These are phyloP conservation scores for Hestina assimilis DNA, from an alignment of 1,140 invertebrate species.

Conservation along the genomic window DNA sequence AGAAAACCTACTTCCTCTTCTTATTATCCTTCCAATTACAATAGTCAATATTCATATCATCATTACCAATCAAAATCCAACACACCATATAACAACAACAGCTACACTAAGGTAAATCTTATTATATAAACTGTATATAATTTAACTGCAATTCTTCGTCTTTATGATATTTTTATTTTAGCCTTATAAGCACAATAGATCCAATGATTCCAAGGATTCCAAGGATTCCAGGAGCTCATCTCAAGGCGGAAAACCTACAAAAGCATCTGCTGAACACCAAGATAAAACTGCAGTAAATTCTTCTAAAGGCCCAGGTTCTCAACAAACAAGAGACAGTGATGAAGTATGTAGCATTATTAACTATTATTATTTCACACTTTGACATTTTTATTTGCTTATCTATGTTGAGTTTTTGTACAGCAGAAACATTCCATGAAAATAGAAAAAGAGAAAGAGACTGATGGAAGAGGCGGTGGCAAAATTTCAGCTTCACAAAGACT, in stretches of 20 bases:
- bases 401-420: conserved; percentile 31
- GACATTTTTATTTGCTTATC: not conserved
- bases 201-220: conserved; percentile 51
- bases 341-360: conserved; percentile 20
- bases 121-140: not conserved
- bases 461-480: conserved; percentile 44
- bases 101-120: conserved; percentile 44
- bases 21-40: conserved; percentile 49
- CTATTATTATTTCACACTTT: not conserved
- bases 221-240: conserved; percentile 46
- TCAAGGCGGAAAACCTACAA: conserved; percentile 24
- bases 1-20: conserved; percentile 51
- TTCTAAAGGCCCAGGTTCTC: conserved; percentile 18
- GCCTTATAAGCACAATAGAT: conserved; percentile 55
- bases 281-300: conserved; percentile 23
- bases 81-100: conserved; percentile 50
- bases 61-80: conserved; percentile 58
- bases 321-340: conserved; percentile 20
- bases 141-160: too few species aligned
- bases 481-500: conserved; percentile 67
- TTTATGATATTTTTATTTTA: conserved; percentile 41
- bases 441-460: conserved; percentile 55
- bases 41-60: conserved; percentile 61
- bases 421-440: conserved; percentile 54
- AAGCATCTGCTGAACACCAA: conserved; percentile 10